Evolutionary conservation across 1,140 invertebrate genomes (phyloP), one percentile per base, ranked within the genome.

Genomic region (Ostrea edulis): DNA sequence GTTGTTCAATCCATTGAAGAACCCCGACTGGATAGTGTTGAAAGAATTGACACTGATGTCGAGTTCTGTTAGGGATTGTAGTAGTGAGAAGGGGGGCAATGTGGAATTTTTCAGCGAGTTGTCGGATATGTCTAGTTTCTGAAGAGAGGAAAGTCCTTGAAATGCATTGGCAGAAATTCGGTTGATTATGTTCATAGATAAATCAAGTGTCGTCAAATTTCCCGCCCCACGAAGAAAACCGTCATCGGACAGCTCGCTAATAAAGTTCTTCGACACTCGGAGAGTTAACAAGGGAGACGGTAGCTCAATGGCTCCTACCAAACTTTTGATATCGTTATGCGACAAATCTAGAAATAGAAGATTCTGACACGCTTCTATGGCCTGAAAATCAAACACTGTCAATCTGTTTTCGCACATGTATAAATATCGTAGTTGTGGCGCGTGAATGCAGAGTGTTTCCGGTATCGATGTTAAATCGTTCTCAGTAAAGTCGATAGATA

Each of bases 381-480:
- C 87, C 17, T 82, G 25, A 55, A 86, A 58, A 83, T 86, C 82
- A 22, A 86, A 86, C 12, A 14, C 17, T 55, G 55, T 35, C 17
- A 88, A 58, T 7, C 44, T 22, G 54, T 88, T 89, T 25, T 81
- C 20, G 0, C 84, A 22, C 20, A 87, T 29, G 29, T 58, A 22
- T 51, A 89, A 29, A 51, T 87, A 86, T 54, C 53, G 58, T 5
- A 88, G 11, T 58, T 54, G 12, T 9, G 58, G 44, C 22, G 85
- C 44, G 22, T 65, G 58, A 7, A 29, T 17, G 71, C 86, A 89
- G 8, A 89, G 65, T 29, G 52, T 54, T 54, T 62, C 62, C 65
- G 84, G 87, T 35, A 88, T 14, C 1, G 53, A 44, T 2, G 83
- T 87, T 11, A 89, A 51, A n/a, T 86, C 62, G 51, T 89, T 89